These are phyloP conservation scores for Andrena dorsata DNA, from an alignment of 2,888 invertebrate genomes.

Conservation along the genomic window DNA sequence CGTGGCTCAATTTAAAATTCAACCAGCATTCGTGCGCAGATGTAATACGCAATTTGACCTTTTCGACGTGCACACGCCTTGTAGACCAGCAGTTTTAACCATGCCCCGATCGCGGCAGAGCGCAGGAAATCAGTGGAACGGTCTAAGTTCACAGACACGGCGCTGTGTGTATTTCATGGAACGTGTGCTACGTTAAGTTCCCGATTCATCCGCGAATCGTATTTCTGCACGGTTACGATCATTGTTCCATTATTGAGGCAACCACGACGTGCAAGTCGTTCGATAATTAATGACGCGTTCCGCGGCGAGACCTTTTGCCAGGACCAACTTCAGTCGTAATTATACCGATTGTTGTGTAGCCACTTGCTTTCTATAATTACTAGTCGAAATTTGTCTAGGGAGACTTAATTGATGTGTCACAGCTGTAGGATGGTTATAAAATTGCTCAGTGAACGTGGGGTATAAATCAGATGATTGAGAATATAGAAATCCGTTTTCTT, in stretches of 20 bases:
- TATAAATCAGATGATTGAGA: slow-evolving; percentile 3
- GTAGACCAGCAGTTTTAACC: background rate
- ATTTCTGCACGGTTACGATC: slow-evolving; percentile 11
- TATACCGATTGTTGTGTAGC: background rate
- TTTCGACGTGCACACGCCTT: slow-evolving; percentile 35
- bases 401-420: background rate
- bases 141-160: slow-evolving; percentile 5
- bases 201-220: slow-evolving; percentile 1
- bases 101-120: background rate
- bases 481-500: background rate
- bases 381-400: background rate
- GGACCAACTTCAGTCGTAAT: slow-evolving; percentile 8
- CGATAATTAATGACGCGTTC: slow-evolving; percentile 22
- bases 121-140: slow-evolving; percentile 18
- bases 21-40: slow-evolving; percentile 18
- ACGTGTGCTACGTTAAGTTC: slow-evolving; percentile 17
- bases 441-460: background rate
- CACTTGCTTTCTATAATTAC: slow-evolving; percentile 19
- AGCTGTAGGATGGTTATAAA: background rate
- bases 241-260: slow-evolving; percentile 14
- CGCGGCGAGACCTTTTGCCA: slow-evolving; percentile 21
- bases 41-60: slow-evolving; percentile 48
- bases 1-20: slow-evolving; percentile 52
- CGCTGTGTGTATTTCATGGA: background rate
- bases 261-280: slow-evolving; percentile 1